These are phyloP conservation scores for Augiades crinisus DNA, from an alignment of 2,888 invertebrate genomes.

Conservation along the genomic window DNA sequence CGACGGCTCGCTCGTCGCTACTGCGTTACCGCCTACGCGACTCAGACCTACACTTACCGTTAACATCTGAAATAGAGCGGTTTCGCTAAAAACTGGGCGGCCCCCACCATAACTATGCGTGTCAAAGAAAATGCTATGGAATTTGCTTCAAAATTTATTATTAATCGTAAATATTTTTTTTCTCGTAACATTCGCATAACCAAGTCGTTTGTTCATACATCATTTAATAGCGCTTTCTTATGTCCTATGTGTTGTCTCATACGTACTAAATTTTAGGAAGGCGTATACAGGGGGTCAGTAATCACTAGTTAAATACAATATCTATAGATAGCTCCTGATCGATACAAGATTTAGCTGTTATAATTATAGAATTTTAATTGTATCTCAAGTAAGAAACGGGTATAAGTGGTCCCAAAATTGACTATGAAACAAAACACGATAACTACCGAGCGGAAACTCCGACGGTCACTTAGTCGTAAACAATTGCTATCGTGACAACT, in stretches of 20 bases:
- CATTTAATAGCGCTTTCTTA: slow-evolving; percentile 33
- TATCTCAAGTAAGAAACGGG: slow-evolving; percentile 49
- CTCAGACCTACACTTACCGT: slow-evolving; percentile 78
- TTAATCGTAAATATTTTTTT: slow-evolving; percentile 57
- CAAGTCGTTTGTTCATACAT: slow-evolving; percentile 44
- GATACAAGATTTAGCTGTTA: slow-evolving; percentile 30
- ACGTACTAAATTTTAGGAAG: slow-evolving; percentile 71
- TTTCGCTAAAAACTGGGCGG: slow-evolving; percentile 65
- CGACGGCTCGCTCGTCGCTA: slow-evolving; percentile 19
- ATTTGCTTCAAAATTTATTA: slow-evolving; percentile 74
- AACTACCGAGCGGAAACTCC: slow-evolving; percentile 44
- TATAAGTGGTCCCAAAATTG: slow-evolving; percentile 78
- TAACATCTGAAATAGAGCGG: slow-evolving; percentile 80
- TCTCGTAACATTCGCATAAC: slow-evolving; percentile 69
- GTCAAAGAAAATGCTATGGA: slow-evolving; percentile 72
- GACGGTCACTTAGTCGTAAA: slow-evolving; percentile 38
- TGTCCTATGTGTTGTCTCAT: slow-evolving; percentile 58
- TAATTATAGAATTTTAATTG: slow-evolving; percentile 42
- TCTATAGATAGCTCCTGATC: slow-evolving; percentile 7
- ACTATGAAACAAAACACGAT: slow-evolving; percentile 73
- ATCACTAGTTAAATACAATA: slow-evolving; percentile 30
- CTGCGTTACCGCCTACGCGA: slow-evolving; percentile 48
- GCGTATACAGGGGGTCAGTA: slow-evolving; percentile 28
- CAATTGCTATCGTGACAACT: slow-evolving; percentile 31
- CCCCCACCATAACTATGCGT: slow-evolving; percentile 65